Conservation (phyloP, 2,113 vertebrate species). For the Elgaria multicarinata region DNA sequence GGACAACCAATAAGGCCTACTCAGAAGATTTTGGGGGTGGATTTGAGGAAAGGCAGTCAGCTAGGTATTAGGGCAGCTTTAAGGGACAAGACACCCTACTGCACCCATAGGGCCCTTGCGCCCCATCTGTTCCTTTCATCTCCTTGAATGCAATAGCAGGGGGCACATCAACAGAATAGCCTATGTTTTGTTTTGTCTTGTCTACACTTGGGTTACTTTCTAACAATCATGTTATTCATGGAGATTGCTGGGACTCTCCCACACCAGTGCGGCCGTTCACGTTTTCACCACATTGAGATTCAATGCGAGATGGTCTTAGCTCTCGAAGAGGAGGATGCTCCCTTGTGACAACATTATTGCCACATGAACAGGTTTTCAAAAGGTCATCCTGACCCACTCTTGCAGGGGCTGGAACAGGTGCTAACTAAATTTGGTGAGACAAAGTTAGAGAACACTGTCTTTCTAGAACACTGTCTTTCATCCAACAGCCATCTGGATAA, state of each 20-base stretch:
- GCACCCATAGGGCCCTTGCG: not conserved
- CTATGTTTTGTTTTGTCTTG: not conserved
- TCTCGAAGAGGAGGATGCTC: not conserved
- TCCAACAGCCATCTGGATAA: slow-evolving; percentile 6
- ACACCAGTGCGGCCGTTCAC: no score
- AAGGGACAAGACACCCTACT: not conserved
- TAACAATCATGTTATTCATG: not conserved
- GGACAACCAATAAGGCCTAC: no score
- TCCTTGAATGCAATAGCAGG: not conserved
- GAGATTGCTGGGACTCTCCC: not conserved
- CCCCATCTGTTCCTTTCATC: not conserved
- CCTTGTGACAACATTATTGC: not conserved
- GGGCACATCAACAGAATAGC: not conserved
- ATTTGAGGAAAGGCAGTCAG: no score
- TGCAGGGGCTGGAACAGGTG: not conserved
- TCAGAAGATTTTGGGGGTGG: no score
- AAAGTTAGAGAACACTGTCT: not conserved
- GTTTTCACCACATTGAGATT: not conserved
- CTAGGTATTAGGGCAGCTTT: not conserved
- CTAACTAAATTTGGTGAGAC: not conserved
- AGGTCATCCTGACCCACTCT: not conserved
- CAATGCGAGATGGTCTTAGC: not conserved
- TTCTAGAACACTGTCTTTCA: not conserved
- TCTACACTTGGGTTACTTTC: not conserved
- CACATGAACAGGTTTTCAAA: not conserved